Evolutionary conservation across 2,797 vertebrate genomes (phyloP).

Genomic region (Chaetophractus vellerosus): DNA sequence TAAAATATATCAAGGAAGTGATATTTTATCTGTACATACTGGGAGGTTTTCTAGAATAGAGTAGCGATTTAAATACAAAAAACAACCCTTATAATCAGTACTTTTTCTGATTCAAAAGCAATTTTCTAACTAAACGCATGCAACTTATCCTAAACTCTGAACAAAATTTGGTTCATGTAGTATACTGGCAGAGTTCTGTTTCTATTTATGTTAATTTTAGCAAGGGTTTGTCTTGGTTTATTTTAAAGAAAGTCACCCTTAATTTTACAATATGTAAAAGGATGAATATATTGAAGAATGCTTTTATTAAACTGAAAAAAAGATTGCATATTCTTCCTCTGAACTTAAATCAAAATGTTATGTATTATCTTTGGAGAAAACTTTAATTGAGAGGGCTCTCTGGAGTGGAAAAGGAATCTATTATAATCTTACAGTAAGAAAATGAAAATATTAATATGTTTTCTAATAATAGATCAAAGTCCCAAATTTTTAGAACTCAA

Average conservation of each 20-base stretch:
- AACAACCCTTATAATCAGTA: not conserved
- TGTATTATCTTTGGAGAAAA: conserved; percentile 65
- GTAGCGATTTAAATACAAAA: not conserved
- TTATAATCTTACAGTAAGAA: conserved; percentile 54
- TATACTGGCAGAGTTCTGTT: not conserved
- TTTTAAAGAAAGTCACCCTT: not conserved
- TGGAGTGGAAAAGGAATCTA: conserved; percentile 65
- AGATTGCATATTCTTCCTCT: conserved; percentile 1
- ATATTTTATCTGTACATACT: not conserved
- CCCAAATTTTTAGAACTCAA: conserved; percentile 72
- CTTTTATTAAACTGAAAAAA: not conserved
- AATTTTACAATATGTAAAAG: not conserved
- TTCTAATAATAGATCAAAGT: conserved; percentile 79
- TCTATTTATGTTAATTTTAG: conserved; percentile 54
- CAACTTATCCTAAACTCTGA: not conserved
- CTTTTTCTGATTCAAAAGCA: conserved; percentile 40
- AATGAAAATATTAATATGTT: conserved; percentile 77
- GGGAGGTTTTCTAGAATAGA: not conserved
- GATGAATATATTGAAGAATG: not conserved
- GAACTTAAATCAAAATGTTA: conserved; percentile 63
- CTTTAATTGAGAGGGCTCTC: conserved; percentile 70
- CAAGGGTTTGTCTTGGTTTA: not conserved
- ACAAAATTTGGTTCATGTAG: not conserved
- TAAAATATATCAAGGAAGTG: not conserved
- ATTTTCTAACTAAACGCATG: not conserved